Conservation (phyloP, 2,113 vertebrate genomes). For the Mugil cephalus region DNA sequence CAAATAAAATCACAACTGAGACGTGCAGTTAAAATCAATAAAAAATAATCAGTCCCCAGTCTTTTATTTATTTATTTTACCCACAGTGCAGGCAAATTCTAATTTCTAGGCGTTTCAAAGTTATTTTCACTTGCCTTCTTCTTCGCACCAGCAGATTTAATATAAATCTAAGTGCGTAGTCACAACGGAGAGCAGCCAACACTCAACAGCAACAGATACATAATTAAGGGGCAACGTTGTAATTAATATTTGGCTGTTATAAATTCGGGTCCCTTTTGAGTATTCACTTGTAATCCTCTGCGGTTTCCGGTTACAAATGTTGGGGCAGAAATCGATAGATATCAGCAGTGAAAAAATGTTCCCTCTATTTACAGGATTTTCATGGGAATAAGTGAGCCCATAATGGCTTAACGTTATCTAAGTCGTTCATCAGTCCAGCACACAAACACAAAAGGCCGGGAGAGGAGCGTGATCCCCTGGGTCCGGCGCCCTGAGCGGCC, state of each 20-base stretch:
- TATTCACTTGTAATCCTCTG: conserved; percentile 52
- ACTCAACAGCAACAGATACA: conserved; percentile 22
- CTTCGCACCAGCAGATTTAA: background rate
- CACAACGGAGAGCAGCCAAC: background rate
- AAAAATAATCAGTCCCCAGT: no score
- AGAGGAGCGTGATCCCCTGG: conserved; percentile 73
- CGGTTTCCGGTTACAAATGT: conserved; percentile 53
- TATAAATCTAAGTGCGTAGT: background rate
- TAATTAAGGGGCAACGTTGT: conserved; percentile 1
- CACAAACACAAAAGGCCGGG: conserved; percentile 76
- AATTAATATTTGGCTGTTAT: conserved; percentile 43
- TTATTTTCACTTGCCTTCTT: background rate
- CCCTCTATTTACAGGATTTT: conserved; percentile 64
- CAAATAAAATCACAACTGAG: no score
- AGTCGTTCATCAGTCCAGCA: conserved; percentile 70
- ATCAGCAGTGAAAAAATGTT: conserved; percentile 59
- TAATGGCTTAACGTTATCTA: conserved; percentile 71
- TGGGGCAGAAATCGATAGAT: conserved; percentile 63
- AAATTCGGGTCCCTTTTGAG: conserved; percentile 38
- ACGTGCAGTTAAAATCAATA: no score
- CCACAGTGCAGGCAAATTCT: background rate
- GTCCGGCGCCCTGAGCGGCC: conserved; percentile 70
- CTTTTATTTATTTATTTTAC: conserved; percentile 1
- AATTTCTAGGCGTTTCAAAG: background rate
- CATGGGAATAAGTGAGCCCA: conserved; percentile 71